Base-by-base conservation (phyloP, 2,797 vertebrate genomes). In the Avahi laniger region DNA sequence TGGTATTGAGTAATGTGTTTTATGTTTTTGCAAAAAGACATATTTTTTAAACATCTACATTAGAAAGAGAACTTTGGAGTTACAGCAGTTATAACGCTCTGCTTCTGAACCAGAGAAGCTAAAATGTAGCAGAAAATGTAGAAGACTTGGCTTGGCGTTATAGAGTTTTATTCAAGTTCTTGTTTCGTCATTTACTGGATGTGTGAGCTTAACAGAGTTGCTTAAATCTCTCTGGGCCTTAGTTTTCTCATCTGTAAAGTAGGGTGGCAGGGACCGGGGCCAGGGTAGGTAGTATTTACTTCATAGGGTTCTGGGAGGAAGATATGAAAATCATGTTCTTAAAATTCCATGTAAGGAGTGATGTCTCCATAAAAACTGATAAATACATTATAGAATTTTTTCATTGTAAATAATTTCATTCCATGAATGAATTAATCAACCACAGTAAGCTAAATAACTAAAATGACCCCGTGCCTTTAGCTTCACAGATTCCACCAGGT, bases 21-120 rank as follows among this genome's bases (percentile, higher is more conserved):
- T 83, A 72, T 70, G 41, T 88, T 96, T 93, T 75, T 94, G 41
- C 54, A 76, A 83, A 93, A 86, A 52, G 89, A 93, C 69, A 43
- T 38, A 82, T 75, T 90, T 97, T 93, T 93, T 12, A 85, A 88
- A 81, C 59, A 86, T 96, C 91, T 48, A 48, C 35, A 1, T 13
- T 50, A 63, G 24, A 73, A 85, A 91, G 76, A 85, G 48, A 61
- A 65, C 30, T 86, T 43, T 50, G 67, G 43, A 80, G 52, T 54
- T 33, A 59, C 0, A 24, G 17, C 7, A 76, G 46, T 54, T 33
- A 69, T 0, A 33, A 26, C 5, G 1, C 26, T 78, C 61, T 61
- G 52, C 61, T 90, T 93, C 72, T 0, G 22, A 96, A 70, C 24
- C 8, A 57, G 63, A 82, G 63, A 87, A 41, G 20, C 59, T 79